Conservation (phyloP, 1,140 invertebrate species). For the Rhagoletis pomonella region DNA sequence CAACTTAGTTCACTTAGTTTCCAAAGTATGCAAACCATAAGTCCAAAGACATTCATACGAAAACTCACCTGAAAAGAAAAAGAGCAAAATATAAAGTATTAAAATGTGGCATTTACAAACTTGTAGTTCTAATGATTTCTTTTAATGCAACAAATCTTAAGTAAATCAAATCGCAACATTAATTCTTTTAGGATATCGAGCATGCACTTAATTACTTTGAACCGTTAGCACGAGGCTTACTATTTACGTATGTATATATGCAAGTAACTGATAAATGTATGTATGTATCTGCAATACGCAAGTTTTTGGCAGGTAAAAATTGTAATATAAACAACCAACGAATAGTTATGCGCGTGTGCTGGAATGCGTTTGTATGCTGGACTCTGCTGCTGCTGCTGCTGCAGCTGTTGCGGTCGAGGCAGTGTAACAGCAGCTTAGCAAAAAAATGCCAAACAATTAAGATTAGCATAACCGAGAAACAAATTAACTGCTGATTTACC, state of each 20-base stretch:
- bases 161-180: constrained; percentile 30
- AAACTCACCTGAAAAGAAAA: constrained; percentile 37
- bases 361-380: neutral
- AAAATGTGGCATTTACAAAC: constrained; percentile 6
- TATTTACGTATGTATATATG: neutral
- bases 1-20: neutral
- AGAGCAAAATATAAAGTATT: neutral
- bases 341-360: constrained; percentile 14
- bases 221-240: neutral
- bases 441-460: constrained; percentile 52
- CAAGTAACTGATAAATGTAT: neutral
- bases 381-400: neutral
- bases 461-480: constrained; percentile 51
- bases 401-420: neutral
- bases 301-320: constrained; percentile 16
- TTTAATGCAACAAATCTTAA: neutral
- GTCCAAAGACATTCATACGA: neutral
- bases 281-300: constrained; percentile 20
- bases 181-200: neutral
- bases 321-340: neutral
- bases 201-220: constrained; percentile 20
- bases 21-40: neutral
- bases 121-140: neutral
- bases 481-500: constrained; percentile 52
- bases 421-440: constrained; percentile 45